Base-by-base conservation (phyloP, 2,113 vertebrate species). In the Antechinus stuartii region DNA sequence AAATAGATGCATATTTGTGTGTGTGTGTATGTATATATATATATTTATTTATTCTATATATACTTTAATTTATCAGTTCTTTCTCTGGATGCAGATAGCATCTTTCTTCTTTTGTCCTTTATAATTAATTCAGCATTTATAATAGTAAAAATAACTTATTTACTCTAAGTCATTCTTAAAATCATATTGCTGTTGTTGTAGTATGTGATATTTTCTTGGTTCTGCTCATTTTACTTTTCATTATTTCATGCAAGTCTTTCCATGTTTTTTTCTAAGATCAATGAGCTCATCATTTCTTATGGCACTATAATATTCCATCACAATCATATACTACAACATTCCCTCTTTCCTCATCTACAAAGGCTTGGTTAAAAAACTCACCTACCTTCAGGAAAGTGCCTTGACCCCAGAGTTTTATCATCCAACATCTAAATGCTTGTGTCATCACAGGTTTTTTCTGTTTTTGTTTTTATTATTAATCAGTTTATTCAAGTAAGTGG, bases 191-290 rank as follows among this genome's bases (percentile, higher is more conserved):
- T 61, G 1, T 68, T 68, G 35, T 30, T 68, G 11, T 68, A 14
- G 11, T 68, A 14, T 68, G 14, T 19, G 35, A 68, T 68, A 27
- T 61, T 30, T 16, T 61, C 27, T 61, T 68, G 57, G 27, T 68
- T 68, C 57, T 35, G 57, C 11, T 68, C 57, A 68, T 35, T 68
- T 68, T 27, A 14, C 27, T 68, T 10, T 61, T 30, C 27, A 68
- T 68, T 68, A 27, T 68, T 49, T 25, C 47, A 91, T 27, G 30
- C 7, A 89, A 8, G 25, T 10, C 22, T 61, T 61, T 92, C 54
- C 42, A 90, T 90, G 35, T 96, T 93, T 91, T 95, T 55, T 95
- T 55, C 52, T 93, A 35, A 68, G 57, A 68, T 16, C 27, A 35
- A 4, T 14, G 12, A 35, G 57, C 27, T 68, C 11, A 35, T 68